A percentile compares a stretch with the other conserved stretches of the same genome.
These are phyloP conservation scores for Diadema setosum DNA, from an alignment of 35 echinoderm and acorn worm species.

Conservation along the genomic window DNA sequence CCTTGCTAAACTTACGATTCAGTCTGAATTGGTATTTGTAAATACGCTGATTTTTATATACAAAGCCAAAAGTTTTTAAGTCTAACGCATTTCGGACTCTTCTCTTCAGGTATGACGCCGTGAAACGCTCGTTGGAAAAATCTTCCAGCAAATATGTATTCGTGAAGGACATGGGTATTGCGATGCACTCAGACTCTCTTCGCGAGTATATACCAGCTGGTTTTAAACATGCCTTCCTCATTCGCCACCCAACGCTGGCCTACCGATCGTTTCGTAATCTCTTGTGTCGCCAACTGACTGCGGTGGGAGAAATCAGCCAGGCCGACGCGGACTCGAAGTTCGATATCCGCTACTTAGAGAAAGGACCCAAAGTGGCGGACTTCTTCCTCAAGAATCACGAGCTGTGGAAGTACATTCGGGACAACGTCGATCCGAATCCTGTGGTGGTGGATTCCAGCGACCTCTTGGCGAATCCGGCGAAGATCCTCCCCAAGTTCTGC, in stretches of 20 bases:
- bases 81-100: no score
- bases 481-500: conserved; percentile 5
- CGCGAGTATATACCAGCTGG: background rate
- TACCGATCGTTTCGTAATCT: background rate
- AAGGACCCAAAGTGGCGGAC: background rate
- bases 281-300: background rate
- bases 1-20: no score
- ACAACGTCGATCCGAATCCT: background rate
- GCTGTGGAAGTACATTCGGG: background rate
- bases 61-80: no score
- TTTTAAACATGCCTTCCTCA: background rate
- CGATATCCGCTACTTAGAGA: background rate
- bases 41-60: no score
- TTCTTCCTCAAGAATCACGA: background rate
- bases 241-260: background rate
- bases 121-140: background rate
- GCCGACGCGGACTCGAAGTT: background rate
- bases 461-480: background rate
- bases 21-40: no score
- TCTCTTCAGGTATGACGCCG: background rate
- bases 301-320: background rate
- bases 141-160: background rate
- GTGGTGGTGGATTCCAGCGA: conserved; percentile 23
- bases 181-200: background rate
- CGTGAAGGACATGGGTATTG: background rate